Evolutionary conservation across 2,113 vertebrate species (phyloP).

Genomic region (Eolophus roseicapilla): DNA sequence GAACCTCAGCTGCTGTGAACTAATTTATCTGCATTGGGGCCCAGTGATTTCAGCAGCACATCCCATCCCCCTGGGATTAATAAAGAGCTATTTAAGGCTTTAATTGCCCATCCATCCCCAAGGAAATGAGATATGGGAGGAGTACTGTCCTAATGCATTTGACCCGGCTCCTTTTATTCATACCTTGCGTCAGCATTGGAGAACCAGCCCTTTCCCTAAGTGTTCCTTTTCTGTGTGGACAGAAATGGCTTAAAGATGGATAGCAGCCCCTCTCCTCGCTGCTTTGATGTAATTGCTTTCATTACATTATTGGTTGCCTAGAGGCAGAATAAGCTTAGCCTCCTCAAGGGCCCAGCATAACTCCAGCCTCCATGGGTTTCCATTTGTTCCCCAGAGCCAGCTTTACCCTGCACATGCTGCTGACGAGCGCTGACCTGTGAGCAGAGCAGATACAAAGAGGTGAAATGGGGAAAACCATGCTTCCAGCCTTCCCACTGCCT

Average conservation of each 20-base stretch:
- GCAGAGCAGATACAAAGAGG: not conserved
- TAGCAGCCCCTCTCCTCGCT: not conserved
- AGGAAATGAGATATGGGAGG: not conserved
- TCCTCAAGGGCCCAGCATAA: not conserved
- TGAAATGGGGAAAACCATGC: not conserved
- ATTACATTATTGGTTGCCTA: not conserved
- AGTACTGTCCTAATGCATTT: rapidly evolving
- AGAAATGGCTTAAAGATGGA: not conserved
- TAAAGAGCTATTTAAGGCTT: not conserved
- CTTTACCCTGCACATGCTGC: not conserved
- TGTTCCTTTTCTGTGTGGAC: not conserved
- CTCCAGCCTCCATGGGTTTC: not conserved
- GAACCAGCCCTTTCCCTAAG: not conserved
- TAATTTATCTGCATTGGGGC: rapidly evolving
- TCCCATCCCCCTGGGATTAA: not conserved
- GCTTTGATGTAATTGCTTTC: not conserved
- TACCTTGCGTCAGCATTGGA: not conserved
- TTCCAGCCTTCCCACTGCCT: not conserved
- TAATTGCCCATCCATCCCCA: not conserved
- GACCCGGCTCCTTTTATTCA: rapidly evolving
- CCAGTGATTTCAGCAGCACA: not conserved
- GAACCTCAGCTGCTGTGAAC: not conserved
- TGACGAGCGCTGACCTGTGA: not conserved
- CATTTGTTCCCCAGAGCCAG: not conserved
- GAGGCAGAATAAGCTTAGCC: not conserved